These are phyloP conservation scores for Bovichtus diacanthus DNA, from an alignment of 2,797 vertebrate genomes.

Conservation along the genomic window DNA sequence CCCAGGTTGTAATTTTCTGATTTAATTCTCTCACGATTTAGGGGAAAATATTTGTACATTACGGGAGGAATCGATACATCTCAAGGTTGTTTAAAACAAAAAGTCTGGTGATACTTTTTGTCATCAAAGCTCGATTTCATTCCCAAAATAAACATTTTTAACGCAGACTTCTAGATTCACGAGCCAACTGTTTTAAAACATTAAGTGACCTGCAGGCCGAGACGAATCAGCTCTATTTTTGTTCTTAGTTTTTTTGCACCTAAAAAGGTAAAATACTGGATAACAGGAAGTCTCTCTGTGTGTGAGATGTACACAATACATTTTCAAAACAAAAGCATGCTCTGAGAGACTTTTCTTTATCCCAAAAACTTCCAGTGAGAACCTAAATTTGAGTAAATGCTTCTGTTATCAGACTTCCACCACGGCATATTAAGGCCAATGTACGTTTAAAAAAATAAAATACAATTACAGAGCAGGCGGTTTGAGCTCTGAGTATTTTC, in stretches of 20 bases:
- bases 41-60: background rate
- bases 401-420: no score
- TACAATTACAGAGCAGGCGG: no score
- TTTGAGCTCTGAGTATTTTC: no score
- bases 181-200: background rate
- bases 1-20: background rate
- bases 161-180: background rate
- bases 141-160: background rate
- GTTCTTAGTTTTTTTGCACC: slow-evolving; percentile 13
- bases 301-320: background rate
- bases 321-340: background rate
- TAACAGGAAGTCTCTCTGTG: rapidly evolving
- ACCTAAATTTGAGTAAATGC: background rate
- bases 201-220: background rate
- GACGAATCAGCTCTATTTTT: background rate
- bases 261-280: slow-evolving; percentile 21
- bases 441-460: no score
- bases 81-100: background rate
- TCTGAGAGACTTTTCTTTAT: background rate
- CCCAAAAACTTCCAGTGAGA: background rate
- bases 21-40: background rate
- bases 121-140: background rate
- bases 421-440: no score
- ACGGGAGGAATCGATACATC: background rate
- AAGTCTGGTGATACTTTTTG: no score